These are phyloP conservation scores for Drosophila subsilvestris DNA, from an alignment of 2,888 invertebrate species.

Conservation along the genomic window DNA sequence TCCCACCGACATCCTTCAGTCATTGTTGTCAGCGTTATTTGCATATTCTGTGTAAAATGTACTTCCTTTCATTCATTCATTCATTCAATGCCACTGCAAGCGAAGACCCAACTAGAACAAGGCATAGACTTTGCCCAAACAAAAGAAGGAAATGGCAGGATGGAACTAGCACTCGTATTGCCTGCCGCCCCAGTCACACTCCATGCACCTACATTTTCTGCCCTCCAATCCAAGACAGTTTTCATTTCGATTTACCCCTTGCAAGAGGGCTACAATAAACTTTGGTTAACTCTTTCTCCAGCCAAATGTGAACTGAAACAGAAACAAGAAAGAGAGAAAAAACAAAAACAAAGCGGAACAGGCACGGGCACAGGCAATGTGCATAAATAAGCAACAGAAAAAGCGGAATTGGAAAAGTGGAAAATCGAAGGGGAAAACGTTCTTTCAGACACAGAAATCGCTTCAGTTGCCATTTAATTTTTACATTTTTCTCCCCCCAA, in stretches of 20 bases:
- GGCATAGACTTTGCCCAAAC: slow-evolving; percentile 15
- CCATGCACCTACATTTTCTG: slow-evolving; percentile 23
- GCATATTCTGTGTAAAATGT: slow-evolving; percentile 74
- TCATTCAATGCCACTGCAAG: slow-evolving; percentile 64
- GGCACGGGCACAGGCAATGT: slow-evolving; percentile 51
- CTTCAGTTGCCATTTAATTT: slow-evolving; percentile 58
- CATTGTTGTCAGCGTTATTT: slow-evolving; percentile 76
- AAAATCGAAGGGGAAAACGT: slow-evolving; percentile 40
- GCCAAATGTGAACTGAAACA: slow-evolving; percentile 36
- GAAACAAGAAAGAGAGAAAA: slow-evolving; percentile 49
- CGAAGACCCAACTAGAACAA: slow-evolving; percentile 38
- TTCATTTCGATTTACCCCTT: slow-evolving; percentile 31
- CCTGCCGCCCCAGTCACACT: slow-evolving; percentile 45
- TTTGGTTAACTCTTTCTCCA: slow-evolving; percentile 47
- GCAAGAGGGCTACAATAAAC: slow-evolving; percentile 53
- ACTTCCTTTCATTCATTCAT: slow-evolving; percentile 66
- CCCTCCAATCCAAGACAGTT: not conserved
- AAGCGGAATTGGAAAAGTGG: slow-evolving; percentile 51
- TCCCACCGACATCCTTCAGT: slow-evolving; percentile 50
- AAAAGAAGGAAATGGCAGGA: slow-evolving; percentile 17
- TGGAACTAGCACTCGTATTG: too few species aligned
- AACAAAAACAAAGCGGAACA: slow-evolving; percentile 63
- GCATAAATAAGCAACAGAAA: slow-evolving; percentile 68
- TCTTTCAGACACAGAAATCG: slow-evolving; percentile 55
- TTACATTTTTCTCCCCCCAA: slow-evolving; percentile 40